Conservation (phyloP, 2,113 vertebrate genomes). For the Ceuthmochares aereus region DNA sequence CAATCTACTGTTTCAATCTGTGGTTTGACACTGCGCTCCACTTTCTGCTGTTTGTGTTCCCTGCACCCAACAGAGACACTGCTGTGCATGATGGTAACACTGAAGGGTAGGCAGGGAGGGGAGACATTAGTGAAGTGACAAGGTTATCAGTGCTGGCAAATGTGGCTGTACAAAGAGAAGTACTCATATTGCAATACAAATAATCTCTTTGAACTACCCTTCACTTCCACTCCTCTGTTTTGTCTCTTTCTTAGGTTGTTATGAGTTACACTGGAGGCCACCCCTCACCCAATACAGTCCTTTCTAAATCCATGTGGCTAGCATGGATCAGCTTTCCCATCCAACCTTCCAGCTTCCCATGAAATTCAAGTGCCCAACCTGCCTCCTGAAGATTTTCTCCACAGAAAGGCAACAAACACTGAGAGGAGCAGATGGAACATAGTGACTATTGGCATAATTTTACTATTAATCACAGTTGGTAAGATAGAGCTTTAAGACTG, state of each 20-base stretch:
- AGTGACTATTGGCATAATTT: not conserved
- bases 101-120: not conserved
- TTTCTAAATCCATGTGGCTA: fast-evolving
- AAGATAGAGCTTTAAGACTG: not conserved
- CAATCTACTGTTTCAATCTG: not conserved
- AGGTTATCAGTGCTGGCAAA: not conserved
- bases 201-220: not conserved
- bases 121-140: not conserved
- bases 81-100: fast-evolving
- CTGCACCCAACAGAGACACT: not conserved
- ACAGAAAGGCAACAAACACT: not conserved
- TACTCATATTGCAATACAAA: not conserved
- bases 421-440: not conserved
- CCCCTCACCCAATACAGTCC: fast-evolving
- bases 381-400: not conserved
- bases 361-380: not conserved
- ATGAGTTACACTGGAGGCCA: not conserved
- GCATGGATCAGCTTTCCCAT: fast-evolving
- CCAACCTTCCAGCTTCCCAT: not conserved
- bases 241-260: not conserved
- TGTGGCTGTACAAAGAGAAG: not conserved
- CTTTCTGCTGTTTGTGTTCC: not conserved
- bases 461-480: not conserved
- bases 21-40: not conserved
- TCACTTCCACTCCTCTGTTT: not conserved